Evolutionary conservation across 2,888 invertebrate genomes (phyloP).

Genomic region (Monoplex corrugatus): DNA sequence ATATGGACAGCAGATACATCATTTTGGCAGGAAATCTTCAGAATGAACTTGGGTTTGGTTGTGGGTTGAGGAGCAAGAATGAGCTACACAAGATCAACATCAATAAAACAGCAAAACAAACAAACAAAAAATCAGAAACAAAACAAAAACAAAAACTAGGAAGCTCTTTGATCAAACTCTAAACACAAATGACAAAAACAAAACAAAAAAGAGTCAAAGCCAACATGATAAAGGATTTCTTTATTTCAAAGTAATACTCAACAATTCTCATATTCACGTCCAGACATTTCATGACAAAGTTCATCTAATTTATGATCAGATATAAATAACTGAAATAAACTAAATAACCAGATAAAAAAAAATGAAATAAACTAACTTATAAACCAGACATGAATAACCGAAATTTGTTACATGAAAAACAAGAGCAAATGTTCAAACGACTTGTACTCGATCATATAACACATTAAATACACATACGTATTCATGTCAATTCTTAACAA

Average conservation of each 20-base stretch:
- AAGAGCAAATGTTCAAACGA: background rate
- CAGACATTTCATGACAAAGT: background rate
- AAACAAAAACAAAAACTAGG: background rate
- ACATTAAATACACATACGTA: too few species aligned
- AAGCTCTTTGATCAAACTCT: too few species aligned
- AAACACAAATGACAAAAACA: background rate
- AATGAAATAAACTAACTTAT: background rate
- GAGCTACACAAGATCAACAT: too few species aligned
- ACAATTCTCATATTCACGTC: background rate
- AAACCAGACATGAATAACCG: background rate
- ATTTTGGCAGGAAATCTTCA: too few species aligned
- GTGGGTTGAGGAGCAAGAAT: too few species aligned
- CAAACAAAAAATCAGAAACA: background rate
- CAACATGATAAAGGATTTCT: background rate
- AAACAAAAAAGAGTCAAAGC: background rate
- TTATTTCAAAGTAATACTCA: slow-evolving; percentile 1
- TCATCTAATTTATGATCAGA: background rate
- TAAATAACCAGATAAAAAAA: background rate
- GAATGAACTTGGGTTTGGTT: too few species aligned
- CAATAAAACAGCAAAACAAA: background rate
- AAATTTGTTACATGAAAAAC: too few species aligned
- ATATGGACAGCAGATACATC: too few species aligned
- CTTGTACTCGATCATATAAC: too few species aligned
- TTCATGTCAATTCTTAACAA: too few species aligned
- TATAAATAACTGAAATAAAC: background rate